Percentiles rank a stretch among this genome's conserved stretches.
Conservation (phyloP, 2,797 vertebrate species). For the Lates japonicus region DNA sequence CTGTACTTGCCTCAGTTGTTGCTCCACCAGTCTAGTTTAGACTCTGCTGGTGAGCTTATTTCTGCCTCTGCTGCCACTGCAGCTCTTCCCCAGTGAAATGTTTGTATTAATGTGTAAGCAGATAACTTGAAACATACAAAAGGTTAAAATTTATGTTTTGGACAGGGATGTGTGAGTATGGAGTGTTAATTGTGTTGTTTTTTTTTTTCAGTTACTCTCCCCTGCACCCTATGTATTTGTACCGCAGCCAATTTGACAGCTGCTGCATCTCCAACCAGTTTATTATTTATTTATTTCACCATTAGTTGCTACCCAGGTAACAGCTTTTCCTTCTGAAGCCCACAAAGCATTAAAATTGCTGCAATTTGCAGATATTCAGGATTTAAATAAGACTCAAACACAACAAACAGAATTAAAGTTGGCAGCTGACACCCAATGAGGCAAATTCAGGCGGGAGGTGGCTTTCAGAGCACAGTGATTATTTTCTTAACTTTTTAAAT, state of each 20-base stretch:
- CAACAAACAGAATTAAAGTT: slow-evolving; percentile 10
- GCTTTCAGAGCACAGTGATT: background rate
- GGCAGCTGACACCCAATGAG: background rate
- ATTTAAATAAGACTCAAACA: slow-evolving; percentile 18
- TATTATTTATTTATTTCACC: slow-evolving; percentile 52
- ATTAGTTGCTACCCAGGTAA: slow-evolving; percentile 43
- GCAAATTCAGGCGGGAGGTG: background rate
- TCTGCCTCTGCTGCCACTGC: background rate
- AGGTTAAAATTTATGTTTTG: slow-evolving; percentile 1
- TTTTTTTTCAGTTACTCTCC: slow-evolving; percentile 12
- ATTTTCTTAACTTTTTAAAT: background rate
- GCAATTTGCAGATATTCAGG: slow-evolving; percentile 16
- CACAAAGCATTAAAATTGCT: slow-evolving; percentile 31
- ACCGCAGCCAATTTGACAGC: slow-evolving; percentile 51
- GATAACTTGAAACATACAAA: slow-evolving; percentile 6
- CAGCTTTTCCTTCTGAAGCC: slow-evolving; percentile 52
- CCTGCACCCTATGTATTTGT: background rate
- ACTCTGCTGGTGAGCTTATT: background rate
- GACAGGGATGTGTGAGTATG: background rate
- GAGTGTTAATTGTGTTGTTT: slow-evolving; percentile 19
- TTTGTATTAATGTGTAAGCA: slow-evolving; percentile 7
- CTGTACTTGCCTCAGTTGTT: background rate
- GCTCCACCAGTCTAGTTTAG: background rate
- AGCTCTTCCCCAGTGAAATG: background rate
- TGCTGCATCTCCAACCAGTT: slow-evolving; percentile 48